A percentile compares a stretch with the other conserved stretches of the same genome.
Evolutionary conservation across 2,797 vertebrate species (phyloP).

Genomic region (Phaenicophaeus curvirostris): DNA sequence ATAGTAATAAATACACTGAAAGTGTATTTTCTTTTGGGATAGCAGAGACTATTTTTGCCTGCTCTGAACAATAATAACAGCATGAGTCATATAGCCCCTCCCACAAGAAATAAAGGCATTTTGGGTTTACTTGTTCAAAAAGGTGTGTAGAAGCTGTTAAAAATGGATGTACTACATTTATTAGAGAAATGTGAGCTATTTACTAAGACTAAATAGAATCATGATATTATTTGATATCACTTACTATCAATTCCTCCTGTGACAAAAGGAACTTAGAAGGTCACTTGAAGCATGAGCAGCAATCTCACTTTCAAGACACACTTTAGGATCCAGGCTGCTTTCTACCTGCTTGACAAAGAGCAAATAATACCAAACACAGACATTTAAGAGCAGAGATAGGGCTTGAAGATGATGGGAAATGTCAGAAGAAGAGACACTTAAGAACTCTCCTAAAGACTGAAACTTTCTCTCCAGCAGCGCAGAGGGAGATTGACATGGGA

Average conservation of each 20-base stretch:
- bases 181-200: neutral
- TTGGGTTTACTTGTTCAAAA: neutral
- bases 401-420: neutral
- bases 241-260: neutral
- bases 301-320: fast-evolving
- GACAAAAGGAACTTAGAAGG: neutral
- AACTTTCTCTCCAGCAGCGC: fast-evolving
- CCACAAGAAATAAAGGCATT: fast-evolving
- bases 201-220: neutral
- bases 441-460: neutral
- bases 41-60: neutral
- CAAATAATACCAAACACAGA: neutral
- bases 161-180: neutral
- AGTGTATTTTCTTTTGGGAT: neutral
- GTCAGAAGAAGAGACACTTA: neutral
- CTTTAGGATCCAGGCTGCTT: neutral
- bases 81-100: neutral
- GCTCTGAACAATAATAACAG: neutral
- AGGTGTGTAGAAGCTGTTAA: neutral
- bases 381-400: neutral
- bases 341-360: neutral
- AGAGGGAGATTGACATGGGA: fast-evolving
- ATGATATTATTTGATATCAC: neutral
- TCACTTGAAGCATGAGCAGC: neutral
- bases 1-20: neutral